Conservation (phyloP, 2,113 vertebrate genomes). For the Mixornis gularis region DNA sequence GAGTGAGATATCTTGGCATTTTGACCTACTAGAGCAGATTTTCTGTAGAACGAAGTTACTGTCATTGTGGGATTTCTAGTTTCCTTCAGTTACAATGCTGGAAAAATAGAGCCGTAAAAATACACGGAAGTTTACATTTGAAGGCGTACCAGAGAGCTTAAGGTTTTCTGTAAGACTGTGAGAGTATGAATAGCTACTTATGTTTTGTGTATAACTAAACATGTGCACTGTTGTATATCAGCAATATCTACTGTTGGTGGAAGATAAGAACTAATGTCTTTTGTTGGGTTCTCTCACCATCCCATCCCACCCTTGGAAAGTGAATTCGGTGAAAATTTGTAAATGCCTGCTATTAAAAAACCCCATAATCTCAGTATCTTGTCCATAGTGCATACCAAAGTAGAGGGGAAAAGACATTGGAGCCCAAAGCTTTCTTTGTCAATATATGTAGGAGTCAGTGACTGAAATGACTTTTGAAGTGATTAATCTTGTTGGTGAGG, state of each 20-base stretch:
- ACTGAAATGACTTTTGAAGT: background rate
- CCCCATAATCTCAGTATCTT: background rate
- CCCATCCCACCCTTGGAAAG: background rate
- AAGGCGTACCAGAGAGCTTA: background rate
- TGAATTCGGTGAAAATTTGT: background rate
- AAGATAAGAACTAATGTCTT: background rate
- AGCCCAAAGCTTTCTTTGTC: background rate
- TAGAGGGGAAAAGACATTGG: rapidly evolving
- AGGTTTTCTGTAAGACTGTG: background rate
- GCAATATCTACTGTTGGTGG: background rate
- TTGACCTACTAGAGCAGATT: background rate
- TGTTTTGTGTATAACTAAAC: background rate
- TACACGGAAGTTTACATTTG: background rate
- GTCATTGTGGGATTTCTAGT: background rate
- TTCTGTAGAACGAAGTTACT: background rate
- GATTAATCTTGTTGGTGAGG: background rate
- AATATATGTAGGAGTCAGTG: background rate
- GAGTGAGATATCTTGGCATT: background rate
- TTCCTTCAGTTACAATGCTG: background rate
- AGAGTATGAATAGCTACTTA: background rate
- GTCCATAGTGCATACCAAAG: background rate
- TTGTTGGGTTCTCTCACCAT: background rate
- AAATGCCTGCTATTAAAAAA: background rate
- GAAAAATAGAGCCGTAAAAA: background rate
- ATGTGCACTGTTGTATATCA: background rate